Evolutionary conservation across 2,888 invertebrate species (phyloP), one percentile per base, ranked within the genome.

Genomic region (Drosophila quinaria): DNA sequence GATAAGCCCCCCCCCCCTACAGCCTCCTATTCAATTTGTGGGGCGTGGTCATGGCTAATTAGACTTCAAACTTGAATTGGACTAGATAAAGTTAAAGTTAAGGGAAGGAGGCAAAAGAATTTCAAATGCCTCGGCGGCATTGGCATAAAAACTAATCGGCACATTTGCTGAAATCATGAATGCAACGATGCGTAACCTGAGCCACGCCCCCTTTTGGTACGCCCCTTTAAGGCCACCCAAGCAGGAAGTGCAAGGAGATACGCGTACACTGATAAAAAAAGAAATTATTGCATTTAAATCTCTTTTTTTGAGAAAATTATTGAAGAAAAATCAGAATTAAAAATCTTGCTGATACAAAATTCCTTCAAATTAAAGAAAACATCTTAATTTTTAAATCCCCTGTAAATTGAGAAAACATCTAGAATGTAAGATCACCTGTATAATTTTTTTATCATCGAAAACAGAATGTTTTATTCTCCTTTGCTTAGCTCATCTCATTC

Each of bases 101-200:
- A 29, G 0, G 15, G 9, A 5, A 22, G 22, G 11, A 8, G 13
- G 56, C 9, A 8, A 17, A 31, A 47, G 19, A 49, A 51, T 59
- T 66, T 46, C 41, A 37, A 31, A 52, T 52, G 47, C 62, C 54
- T 72, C 60, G 70, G 35, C 29, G 8, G 8, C 70, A 79, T 52
- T 66, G 62, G 64, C 80, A 80, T 80, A 65, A 84, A 84, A 84
- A 74, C 73, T 81, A 89, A 84, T 84, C 84, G 84, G 50, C 70
- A 54, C 74, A 74, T 84, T 56, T 82, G 78, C 60, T 42, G 41
- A 59, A 74, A 84, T 85, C 76, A 87, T 84, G 58, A 80, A 67
- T 66, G 78, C 73, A 81, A 65, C 78, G 89, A 87, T 87, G 89
- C 89, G 84, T 87, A 84, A 81, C 75, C 69, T 44, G 67, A 22